A percentile compares a stretch with the other conserved stretches of the same genome.
Evolutionary conservation across 2,113 vertebrate genomes (phyloP).

Genomic region (Kobus ellipsiprymnus): DNA sequence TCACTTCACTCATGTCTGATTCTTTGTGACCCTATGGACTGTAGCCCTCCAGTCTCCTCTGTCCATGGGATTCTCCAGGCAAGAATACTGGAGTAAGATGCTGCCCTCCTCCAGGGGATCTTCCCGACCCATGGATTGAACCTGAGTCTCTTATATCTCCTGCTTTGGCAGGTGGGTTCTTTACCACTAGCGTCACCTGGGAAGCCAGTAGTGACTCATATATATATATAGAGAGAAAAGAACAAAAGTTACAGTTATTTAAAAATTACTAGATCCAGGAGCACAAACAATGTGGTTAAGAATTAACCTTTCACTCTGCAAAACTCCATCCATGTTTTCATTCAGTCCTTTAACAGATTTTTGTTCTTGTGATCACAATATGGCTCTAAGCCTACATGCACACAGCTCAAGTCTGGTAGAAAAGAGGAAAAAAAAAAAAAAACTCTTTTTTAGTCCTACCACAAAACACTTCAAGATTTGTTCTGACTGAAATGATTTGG

Average conservation of each 20-base stretch:
- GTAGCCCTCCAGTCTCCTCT: not conserved
- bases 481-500: not conserved
- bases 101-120: not conserved
- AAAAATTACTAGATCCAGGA: not conserved
- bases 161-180: not conserved
- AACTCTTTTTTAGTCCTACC: not conserved
- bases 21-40: not conserved
- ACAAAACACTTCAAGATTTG: not conserved
- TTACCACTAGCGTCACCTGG: not conserved
- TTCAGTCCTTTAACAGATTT: not conserved
- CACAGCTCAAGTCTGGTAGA: not conserved
- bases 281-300: not conserved
- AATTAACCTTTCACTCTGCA: not conserved
- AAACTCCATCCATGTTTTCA: not conserved
- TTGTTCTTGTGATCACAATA: not conserved
- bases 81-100: not conserved
- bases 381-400: not conserved
- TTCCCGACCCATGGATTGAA: not conserved
- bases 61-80: not conserved
- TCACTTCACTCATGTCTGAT: not conserved
- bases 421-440: not conserved
- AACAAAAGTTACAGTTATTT: not conserved
- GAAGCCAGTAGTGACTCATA: not conserved
- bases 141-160: not conserved
- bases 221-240: not conserved